Evolutionary conservation across 2,113 vertebrate species (phyloP).

Genomic region (Pagrus major): DNA sequence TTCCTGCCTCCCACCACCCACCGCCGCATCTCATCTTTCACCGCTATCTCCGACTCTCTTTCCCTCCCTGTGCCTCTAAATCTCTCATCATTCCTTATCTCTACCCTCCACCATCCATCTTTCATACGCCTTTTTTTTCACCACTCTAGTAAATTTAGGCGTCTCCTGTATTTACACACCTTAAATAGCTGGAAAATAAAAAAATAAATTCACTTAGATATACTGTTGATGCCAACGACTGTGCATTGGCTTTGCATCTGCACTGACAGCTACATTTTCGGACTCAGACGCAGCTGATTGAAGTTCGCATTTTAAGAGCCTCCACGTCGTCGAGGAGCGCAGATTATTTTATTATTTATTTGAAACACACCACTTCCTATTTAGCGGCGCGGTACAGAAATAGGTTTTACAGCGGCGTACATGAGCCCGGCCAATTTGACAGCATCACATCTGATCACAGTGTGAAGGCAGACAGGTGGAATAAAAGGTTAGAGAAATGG

Average conservation of each 20-base stretch:
- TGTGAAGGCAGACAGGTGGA: conserved; percentile 37
- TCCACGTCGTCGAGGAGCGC: conserved; percentile 10
- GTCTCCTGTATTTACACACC: neutral
- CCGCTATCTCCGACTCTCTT: conserved; percentile 4
- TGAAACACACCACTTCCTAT: neutral
- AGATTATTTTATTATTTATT: conserved; percentile 5
- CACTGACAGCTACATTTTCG: conserved; percentile 12
- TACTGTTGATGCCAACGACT: neutral
- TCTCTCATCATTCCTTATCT: conserved; percentile 53
- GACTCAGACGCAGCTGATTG: neutral
- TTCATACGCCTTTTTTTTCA: conserved; percentile 33
- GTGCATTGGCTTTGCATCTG: neutral
- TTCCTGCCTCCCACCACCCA: conserved; percentile 45
- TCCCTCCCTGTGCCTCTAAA: conserved; percentile 21
- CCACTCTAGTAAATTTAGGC: conserved; percentile 14
- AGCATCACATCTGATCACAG: conserved; percentile 30
- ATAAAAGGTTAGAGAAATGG: conserved; percentile 36
- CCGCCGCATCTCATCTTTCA: conserved; percentile 54
- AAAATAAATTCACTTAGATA: neutral
- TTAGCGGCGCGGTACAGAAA: neutral
- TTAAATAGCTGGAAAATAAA: conserved; percentile 9
- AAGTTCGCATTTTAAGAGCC: conserved; percentile 23
- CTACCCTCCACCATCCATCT: conserved; percentile 32
- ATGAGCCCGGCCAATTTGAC: conserved; percentile 4
- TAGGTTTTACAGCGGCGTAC: conserved; percentile 9